Base-by-base conservation (phyloP, 2,888 invertebrate species). In the Ormyrus nitidulus region DNA sequence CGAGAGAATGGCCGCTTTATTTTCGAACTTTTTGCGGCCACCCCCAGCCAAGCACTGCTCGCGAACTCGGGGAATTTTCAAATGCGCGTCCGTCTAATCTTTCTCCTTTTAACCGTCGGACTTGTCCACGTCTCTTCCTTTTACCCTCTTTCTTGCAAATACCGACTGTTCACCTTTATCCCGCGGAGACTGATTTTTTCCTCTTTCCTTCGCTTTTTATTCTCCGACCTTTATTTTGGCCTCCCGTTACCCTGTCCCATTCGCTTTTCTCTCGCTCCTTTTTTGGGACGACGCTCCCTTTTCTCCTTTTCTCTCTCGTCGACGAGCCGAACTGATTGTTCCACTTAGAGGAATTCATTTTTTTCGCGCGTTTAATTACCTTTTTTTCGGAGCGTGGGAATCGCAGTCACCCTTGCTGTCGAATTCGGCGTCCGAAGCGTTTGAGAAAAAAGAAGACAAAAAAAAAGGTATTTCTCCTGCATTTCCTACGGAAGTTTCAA, bases 321-420 rank as follows among this genome's bases (percentile, higher is more conserved):
- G 69, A 54, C 46, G 66, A 13, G 6, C 71, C 65, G 65, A 81
- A 85, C 85, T 86, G 86, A 87, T 86, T 84, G 84, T 85, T 86
- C 85, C 84, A 80, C 81, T 81, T 83, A 84, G 83, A 86, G 84
- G 85, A 86, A 86, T 86, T 86, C 86, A 84, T 86, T 85, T 79
- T 84, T 74, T 72, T 76, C 65, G 83, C 84, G 81, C 85, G 82
- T 84, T 86, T 86, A 86, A 87, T 87, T 87, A 86, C 83, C 81
- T 83, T 82, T 83, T 84, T 86, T 85, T 81, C 72, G 19, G 53
- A 77, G 19, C 58, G 65, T 58, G 49, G 19, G 34, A 34, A 34
- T 34, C 64, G 46, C 73, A 13, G 44, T 8, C 54, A 0, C n/a
- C 10, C 7, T 11, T 7, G 5, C 54, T 7, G 56, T 66, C 79